phyloP scores from a whole-genome alignment of 2,888 invertebrate genomes.

The Calephelis perditalis region DNA sequence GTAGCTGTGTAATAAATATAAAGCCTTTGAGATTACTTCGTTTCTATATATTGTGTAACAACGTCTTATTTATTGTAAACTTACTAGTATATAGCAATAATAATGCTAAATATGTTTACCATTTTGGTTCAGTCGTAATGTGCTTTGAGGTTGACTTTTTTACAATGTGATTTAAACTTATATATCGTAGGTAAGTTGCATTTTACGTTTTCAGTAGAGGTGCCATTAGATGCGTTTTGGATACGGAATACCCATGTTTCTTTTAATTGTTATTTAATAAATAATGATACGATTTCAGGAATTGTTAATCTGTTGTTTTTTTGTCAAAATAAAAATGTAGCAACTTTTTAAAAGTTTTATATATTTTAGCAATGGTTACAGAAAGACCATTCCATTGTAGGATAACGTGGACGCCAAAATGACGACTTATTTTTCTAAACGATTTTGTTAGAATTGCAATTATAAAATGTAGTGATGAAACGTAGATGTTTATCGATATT shows the following conservation, averaged over 20 bases:
- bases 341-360: constrained; percentile 6
- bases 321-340: neutral
- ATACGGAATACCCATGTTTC: constrained; percentile 16
- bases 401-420: constrained; percentile 73
- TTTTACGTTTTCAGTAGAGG: constrained; percentile 48
- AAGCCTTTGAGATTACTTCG: constrained; percentile 57
- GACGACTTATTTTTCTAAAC: constrained; percentile 76
- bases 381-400: constrained; percentile 73
- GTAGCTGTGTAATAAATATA: constrained; percentile 54
- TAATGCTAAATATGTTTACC: constrained; percentile 41
- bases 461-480: constrained; percentile 56
- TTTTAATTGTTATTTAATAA: neutral
- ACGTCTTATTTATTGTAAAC: constrained; percentile 36
- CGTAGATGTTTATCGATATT: constrained; percentile 72
- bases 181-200: constrained; percentile 27
- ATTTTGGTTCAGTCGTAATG: constrained; percentile 40
- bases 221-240: constrained; percentile 47
- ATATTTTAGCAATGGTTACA: constrained; percentile 50
- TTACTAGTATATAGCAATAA: constrained; percentile 54
- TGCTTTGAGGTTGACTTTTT: constrained; percentile 39
- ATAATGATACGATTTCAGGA: constrained; percentile 9
- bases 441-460: constrained; percentile 74
- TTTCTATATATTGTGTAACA: constrained; percentile 30
- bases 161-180: constrained; percentile 25
- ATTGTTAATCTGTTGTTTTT: neutral